A percentile compares a stretch with the other conserved stretches of the same genome.
phyloP scores from a whole-genome alignment of 2,888 invertebrate species.

The Phorcus lineatus region DNA sequence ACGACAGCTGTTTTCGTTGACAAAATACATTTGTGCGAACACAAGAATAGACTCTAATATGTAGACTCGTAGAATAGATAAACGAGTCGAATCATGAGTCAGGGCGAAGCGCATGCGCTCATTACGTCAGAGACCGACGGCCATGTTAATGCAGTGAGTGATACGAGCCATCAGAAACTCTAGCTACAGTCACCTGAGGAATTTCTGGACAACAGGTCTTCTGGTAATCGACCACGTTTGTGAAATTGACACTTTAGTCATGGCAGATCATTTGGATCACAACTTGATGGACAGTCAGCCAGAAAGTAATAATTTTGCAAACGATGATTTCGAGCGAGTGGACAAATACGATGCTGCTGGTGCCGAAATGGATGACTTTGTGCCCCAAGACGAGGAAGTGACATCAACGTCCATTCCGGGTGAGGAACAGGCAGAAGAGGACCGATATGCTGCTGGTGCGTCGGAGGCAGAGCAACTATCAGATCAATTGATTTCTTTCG shows the following conservation, averaged over 20 bases:
- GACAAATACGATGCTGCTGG: slow-evolving; percentile 25
- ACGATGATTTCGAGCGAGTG: slow-evolving; percentile 43
- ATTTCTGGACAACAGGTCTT: slow-evolving; percentile 16
- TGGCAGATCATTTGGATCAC: slow-evolving; percentile 33
- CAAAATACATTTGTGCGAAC: no score
- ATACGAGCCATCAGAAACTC: neutral
- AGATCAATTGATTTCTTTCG: slow-evolving; percentile 47
- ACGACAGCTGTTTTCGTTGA: no score
- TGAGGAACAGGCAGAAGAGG: slow-evolving; percentile 62
- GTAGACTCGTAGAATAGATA: no score
- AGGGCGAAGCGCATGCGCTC: slow-evolving; percentile 13
- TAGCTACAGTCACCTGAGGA: neutral
- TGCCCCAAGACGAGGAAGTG: slow-evolving; percentile 58
- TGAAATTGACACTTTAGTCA: slow-evolving; percentile 9
- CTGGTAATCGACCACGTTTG: neutral
- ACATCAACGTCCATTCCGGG: slow-evolving; percentile 60
- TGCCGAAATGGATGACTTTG: slow-evolving; percentile 20
- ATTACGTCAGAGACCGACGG: slow-evolving; percentile 45
- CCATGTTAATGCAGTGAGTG: slow-evolving; percentile 39
- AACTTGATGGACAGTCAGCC: slow-evolving; percentile 36
- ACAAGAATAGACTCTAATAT: no score
- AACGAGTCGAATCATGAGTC: no score
- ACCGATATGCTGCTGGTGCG: slow-evolving; percentile 57
- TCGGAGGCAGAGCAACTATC: slow-evolving; percentile 44
- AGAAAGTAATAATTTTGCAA: slow-evolving; percentile 43